A percentile compares a stretch with the other conserved stretches of the same genome.
phyloP scores from a whole-genome alignment of 2,797 vertebrate species.

The Enteromius treurensis region DNA sequence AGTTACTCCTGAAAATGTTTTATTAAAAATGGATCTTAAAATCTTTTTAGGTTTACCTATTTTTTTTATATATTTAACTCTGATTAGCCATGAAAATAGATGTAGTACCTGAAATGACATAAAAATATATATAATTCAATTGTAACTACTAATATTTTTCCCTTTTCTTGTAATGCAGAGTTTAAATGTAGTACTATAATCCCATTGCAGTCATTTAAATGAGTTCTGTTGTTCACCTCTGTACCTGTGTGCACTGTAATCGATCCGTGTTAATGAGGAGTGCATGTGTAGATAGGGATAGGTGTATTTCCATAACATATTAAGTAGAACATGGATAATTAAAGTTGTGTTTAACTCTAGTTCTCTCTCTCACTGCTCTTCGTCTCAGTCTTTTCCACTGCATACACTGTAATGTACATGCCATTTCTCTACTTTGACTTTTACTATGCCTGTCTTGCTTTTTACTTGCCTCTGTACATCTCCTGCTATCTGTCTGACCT shows the following conservation, averaged over 20 bases:
- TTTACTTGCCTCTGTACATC: background rate
- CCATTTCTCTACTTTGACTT: background rate
- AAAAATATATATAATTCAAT: background rate
- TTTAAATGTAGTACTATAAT: background rate
- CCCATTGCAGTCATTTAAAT: background rate
- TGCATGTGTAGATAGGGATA: background rate
- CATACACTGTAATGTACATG: background rate
- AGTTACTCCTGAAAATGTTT: background rate
- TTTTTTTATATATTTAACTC: background rate
- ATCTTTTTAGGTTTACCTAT: background rate
- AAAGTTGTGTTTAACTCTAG: slow-evolving; percentile 48
- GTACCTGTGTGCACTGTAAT: background rate
- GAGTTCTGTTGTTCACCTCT: background rate
- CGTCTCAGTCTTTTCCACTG: slow-evolving; percentile 2
- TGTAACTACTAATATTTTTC: background rate
- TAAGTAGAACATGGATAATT: background rate
- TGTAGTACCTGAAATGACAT: background rate
- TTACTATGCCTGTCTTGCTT: background rate
- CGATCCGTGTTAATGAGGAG: background rate
- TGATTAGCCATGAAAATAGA: background rate
- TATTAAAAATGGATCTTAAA: background rate
- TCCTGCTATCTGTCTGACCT: background rate
- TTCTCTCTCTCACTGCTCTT: slow-evolving; percentile 14
- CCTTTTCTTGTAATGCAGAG: background rate
- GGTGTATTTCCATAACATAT: background rate